Evolutionary conservation across 2,113 vertebrate genomes (phyloP), one percentile per base, ranked within the genome.

Genomic region (Vimba vimba): DNA sequence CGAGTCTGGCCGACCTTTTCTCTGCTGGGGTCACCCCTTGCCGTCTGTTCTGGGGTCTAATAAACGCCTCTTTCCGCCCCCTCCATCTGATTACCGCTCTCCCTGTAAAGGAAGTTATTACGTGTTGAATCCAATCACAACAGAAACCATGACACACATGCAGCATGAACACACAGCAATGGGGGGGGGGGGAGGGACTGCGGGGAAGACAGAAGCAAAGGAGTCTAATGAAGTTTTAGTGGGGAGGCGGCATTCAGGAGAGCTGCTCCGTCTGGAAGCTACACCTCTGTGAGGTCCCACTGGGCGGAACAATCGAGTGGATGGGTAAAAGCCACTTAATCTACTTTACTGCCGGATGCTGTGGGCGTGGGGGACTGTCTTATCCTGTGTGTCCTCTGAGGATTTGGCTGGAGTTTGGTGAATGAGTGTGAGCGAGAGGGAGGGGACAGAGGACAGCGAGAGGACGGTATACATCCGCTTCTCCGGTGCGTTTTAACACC

Each of bases 361-460:
- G 89, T 89, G 91, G 92, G 93, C 92, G 90, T 92, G 93, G 88
- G 82, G 25, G 33, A 79, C 83, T 39, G 85, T 88, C 90, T 93
- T 88, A 91, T 93, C 92, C 88, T 92, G 92, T 93, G 93, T 93
- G 93, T 94, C 90, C 89, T 92, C 78, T 85, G 87, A 85, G 84
- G 87, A 50, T 21, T 80, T 85, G 91, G 92, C 93, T 90, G 89
- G 92, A 91, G 93, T 94, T 66, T 80, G 66, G 50, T 64, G 69
- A 82, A 86, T 43, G 69, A 81, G 25, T 9, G 78, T 17, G 78
- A 47, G 36, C 7, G n/a, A 71, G 52, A 21, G 66, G 69, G 60
- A 66, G n/a, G 39, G 59, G 79, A 66, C 36, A 75, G 71, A 76
- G 71, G 71, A 60, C 33, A 50, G 15, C 9, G 9, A 43, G 71